These are phyloP conservation scores for Psilopogon haemacephalus DNA, from an alignment of 2,113 vertebrate species.

Conservation along the genomic window DNA sequence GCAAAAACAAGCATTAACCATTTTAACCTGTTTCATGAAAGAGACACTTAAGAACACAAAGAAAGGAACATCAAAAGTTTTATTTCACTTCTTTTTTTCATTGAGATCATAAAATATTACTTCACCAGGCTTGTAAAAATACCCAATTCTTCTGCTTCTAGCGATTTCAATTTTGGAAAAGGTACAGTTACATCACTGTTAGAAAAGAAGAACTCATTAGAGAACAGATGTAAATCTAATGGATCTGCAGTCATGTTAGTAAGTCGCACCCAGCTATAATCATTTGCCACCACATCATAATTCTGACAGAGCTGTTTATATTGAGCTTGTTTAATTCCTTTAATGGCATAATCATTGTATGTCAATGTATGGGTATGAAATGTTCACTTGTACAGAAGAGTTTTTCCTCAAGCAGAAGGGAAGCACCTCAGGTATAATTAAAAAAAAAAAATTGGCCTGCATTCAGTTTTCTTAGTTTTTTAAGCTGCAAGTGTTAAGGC, in stretches of 20 bases:
- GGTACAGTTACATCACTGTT: neutral
- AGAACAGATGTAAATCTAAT: neutral
- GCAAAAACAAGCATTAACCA: neutral
- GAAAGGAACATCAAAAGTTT: neutral
- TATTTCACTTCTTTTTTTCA: neutral
- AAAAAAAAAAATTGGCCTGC: neutral
- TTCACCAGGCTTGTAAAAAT: conserved; percentile 2
- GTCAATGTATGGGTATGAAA: neutral
- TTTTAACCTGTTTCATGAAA: neutral
- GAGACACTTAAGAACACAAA: neutral
- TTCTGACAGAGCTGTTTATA: neutral
- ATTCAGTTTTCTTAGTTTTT: neutral
- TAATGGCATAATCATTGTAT: neutral
- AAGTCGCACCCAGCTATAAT: neutral
- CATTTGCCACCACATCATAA: neutral
- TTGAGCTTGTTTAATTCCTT: neutral
- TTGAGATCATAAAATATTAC: neutral
- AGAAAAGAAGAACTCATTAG: neutral
- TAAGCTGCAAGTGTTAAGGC: neutral
- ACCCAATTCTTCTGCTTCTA: neutral
- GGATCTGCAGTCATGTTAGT: neutral
- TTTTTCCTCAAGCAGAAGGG: neutral
- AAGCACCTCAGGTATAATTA: conserved; percentile 8
- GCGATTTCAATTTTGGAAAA: neutral
- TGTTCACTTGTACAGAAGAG: neutral